Evolutionary conservation across 2,113 vertebrate genomes (phyloP), one percentile per base, ranked within the genome.

Genomic region (Glareola pratincola): DNA sequence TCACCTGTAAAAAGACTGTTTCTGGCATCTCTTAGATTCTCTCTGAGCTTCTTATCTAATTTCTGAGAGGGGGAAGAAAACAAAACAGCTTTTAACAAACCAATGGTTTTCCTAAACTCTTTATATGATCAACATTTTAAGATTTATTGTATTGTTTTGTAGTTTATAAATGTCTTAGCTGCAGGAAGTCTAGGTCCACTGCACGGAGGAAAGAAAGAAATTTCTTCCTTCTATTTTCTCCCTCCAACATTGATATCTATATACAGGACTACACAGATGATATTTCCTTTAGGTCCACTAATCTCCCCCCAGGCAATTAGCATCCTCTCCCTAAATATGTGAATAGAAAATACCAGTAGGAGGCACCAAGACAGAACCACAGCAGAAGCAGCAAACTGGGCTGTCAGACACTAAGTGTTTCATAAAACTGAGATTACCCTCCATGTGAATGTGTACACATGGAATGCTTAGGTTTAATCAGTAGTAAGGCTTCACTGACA

Each of bases 1-100:
- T 99, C 99, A 88, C 99, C 99, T 21, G 99, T 99, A 94, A 99
- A 99, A 91, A 99, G 99, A 94, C 99, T 99, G 97, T 99, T 99
- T 95, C 99, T 99, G 98, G 99, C 99, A 94, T 99, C 99, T 94
- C 99, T 98, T 72, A 99, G 98, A 97, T 99, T 99, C 97, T 99
- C 99, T 95, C 99, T 98, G 50, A 99, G 98, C 96, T 99, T 99
- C 97, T 99, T 99, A 97, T 99, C 99, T 97, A 99, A 95, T 98
- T 99, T 99, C 99, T 99, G 86, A 80, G 30, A 23, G 9, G 8
- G 8, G 4, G 6, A 12, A 30, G 96, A 95, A 96, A 90, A 85
- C 45, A 91, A 78, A 93, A 48, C 12, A 68, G 13, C 68, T 77
- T 96, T 96, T 92, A 81, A 91, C 20, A 90, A 81, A 88, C 12